Evolutionary conservation across 1,140 invertebrate species (phyloP).

Genomic region (Drosophila quadrilineata): DNA sequence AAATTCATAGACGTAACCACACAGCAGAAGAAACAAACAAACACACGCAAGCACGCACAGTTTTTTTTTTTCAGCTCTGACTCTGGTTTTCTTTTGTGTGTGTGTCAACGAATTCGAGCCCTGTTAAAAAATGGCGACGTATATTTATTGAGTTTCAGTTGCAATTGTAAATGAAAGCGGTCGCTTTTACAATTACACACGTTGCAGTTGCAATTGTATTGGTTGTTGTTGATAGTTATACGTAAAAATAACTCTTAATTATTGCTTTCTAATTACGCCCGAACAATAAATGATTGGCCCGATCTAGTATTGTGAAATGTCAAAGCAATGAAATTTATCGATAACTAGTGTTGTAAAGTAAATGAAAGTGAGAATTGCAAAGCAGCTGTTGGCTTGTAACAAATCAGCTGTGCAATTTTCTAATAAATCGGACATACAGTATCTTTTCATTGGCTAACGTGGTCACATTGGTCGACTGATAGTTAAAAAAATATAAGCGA

Average conservation of each 20-base stretch:
- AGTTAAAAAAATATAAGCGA: conserved; percentile 35
- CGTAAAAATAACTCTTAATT: conserved; percentile 70
- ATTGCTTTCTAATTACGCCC: conserved; percentile 72
- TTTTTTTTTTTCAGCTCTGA: conserved; percentile 48
- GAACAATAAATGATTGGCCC: conserved; percentile 38
- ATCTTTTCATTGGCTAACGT: conserved; percentile 17
- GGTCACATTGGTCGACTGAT: conserved; percentile 28
- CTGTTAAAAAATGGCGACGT: conserved; percentile 70
- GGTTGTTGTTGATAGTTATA: conserved; percentile 59
- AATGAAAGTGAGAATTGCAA: neutral
- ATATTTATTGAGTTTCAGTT: conserved; percentile 45
- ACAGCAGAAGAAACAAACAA: conserved; percentile 53
- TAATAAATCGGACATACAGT: conserved; percentile 12
- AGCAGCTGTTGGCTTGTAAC: conserved; percentile 12
- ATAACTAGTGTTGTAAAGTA: conserved; percentile 17
- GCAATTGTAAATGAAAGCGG: conserved; percentile 31
- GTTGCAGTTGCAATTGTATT: conserved; percentile 24
- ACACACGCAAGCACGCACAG: conserved; percentile 51
- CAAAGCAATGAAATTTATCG: conserved; percentile 22
- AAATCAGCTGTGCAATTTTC: conserved; percentile 22
- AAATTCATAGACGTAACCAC: conserved; percentile 62
- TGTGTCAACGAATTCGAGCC: conserved; percentile 52
- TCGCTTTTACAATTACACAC: conserved; percentile 23
- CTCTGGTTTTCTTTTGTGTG: conserved; percentile 56
- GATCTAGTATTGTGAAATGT: conserved; percentile 20